Base-by-base conservation (phyloP, 1,140 invertebrate genomes). In the Anoplolepis gracilipes region DNA sequence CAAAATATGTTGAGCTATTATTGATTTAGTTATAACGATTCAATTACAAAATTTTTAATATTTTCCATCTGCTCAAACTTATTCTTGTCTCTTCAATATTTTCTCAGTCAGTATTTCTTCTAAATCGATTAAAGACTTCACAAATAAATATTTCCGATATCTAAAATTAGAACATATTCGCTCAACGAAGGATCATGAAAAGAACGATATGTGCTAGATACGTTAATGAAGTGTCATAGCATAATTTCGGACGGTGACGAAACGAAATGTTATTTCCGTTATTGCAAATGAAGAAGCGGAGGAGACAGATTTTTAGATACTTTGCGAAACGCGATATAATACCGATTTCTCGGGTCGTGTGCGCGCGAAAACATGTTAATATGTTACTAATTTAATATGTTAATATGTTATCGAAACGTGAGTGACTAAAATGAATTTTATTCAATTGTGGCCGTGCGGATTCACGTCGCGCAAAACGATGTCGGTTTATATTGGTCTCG, bases 221-320 rank as follows among this genome's bases (percentile, higher is more conserved):
- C 53, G 36, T 72, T 72, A 59, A 79, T 79, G 30, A 79, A 79
- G 61, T 79, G 77, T 79, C 36, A 73, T 8, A 13, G 5, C 13
- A 46, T 61, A 82, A 72, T 82, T 81, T 82, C 53, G 67, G 25
- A 19, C 36, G 28, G 11, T 30, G 36, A 33, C 19, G 19, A 28
- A 42, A 70, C 77, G 30, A 36, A 42, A 42, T 7, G 39, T 73
- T 72, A 82, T 82, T 82, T 82, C 36, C 67, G 49, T 28, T n/a
- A 19, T n/a, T 39, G 25, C 78, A 72, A 81, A 82, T 72, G n/a
- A 49, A 49, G 36, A 59, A 22, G 25, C 33, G 16, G 22, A 16
- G 25, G n/a, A 25, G 13, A 36, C 30, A 39, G 67, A 11, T 49
- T 49, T 49, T 49, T 49, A 49, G 25, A 33, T 59, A 55, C 8